Percentiles rank a stretch among this genome's conserved stretches.
Conservation (phyloP, 1,140 invertebrate genomes). For the Euschistus heros region DNA sequence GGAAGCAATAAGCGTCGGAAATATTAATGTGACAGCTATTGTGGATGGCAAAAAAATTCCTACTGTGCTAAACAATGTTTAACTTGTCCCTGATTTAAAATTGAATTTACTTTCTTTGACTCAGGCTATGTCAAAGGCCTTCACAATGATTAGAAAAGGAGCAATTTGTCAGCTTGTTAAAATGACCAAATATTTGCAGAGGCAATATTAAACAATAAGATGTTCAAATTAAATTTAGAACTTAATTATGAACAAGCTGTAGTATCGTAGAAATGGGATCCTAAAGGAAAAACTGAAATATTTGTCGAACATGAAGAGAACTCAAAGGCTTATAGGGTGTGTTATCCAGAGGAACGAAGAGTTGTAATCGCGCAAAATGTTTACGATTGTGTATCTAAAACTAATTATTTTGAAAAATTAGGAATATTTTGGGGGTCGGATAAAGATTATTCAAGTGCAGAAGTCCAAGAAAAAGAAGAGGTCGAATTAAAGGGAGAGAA, state of each 20-base stretch:
- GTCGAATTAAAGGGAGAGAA: no score
- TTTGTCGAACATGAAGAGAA: no score
- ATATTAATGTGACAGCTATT: background rate
- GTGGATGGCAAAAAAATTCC: background rate
- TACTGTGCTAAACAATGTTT: background rate
- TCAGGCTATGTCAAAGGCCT: background rate
- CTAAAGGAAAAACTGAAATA: no score
- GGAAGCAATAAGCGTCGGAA: no score
- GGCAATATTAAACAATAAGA: background rate
- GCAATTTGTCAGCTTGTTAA: background rate
- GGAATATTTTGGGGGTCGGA: no score
- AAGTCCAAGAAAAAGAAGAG: no score
- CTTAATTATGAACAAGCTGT: background rate
- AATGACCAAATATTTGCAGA: background rate
- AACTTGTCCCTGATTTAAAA: background rate
- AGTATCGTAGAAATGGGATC: background rate
- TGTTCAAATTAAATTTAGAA: background rate
- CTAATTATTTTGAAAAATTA: no score
- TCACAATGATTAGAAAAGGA: background rate
- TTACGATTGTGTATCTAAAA: no score
- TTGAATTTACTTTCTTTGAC: background rate
- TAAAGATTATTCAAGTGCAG: no score
- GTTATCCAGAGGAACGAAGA: no score
- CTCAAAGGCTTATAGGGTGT: no score
- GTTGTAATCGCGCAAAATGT: no score